Evolutionary conservation across 1,140 invertebrate species (phyloP), one percentile per base, ranked within the genome.

Genomic region (Bombus waltoni): DNA sequence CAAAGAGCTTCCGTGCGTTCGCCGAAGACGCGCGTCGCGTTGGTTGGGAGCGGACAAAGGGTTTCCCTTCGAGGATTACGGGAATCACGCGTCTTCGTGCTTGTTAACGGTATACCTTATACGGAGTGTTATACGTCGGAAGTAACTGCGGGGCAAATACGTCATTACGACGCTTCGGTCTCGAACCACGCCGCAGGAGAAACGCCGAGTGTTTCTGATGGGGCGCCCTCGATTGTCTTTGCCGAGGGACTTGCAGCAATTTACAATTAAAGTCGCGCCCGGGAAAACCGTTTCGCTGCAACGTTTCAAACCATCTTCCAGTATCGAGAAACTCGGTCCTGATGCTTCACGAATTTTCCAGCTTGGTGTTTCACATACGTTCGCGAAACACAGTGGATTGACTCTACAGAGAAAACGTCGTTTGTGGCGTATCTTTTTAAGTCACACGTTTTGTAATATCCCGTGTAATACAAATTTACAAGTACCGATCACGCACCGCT

Each of bases 1-100:
- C 88, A 89, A 90, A 90, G 84, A 70, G 85, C 81, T 77, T 77
- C 70, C 32, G 59, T 70, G 77, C 59, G 88, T 73, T 88, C 73
- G 82, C 75, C 65, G 59, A 53, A 86, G 78, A 42, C 83, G 70
- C 78, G 73, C 79, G 74, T 72, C 82, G 72, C 70, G 75, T 85
- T 62, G 62, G 42, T 25, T 38, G 9, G 11, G 57, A 35, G 40
- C 65, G 68, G 85, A 89, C 80, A 89, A 89, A 89, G 81, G 59
- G n/a, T 75, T 85, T 85, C 83, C 32, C 83, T 47, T 11, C 10
- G 32, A 22, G 83, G 77, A 80, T 80, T 71, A 80, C 25, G 68
- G 68, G 77, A 65, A 71, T 53, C 83, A 57, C 13, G 83, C 66
- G 83, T 85, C 83, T 73, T 73, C 66, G 66, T 40, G 83, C 66